These are phyloP conservation scores for Acinonyx jubatus DNA, from an alignment of 2,113 vertebrate genomes.

Conservation along the genomic window DNA sequence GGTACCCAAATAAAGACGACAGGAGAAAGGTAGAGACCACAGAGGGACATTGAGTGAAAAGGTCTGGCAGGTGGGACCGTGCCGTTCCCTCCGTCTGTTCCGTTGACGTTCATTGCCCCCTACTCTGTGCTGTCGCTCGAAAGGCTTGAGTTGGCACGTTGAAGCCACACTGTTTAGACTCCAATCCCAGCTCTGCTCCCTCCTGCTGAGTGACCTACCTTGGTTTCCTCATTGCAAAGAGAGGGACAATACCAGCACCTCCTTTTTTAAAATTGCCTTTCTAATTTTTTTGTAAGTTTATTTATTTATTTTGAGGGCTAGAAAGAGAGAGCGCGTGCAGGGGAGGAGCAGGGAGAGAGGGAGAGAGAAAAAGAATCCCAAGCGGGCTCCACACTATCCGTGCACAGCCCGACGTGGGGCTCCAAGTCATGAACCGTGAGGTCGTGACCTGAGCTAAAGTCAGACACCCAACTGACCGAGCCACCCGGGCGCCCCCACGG, in stretches of 20 bases:
- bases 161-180: neutral
- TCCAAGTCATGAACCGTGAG: no score
- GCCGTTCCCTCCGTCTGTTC: neutral
- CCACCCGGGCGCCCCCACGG: no score
- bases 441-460: no score
- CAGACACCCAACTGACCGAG: no score
- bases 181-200: neutral
- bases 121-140: neutral
- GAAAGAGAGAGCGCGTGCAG: fast-evolving
- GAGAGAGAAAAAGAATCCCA: no score
- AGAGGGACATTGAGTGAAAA: neutral
- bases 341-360: no score
- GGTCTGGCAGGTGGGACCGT: neutral
- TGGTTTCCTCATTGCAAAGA: neutral
- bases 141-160: neutral
- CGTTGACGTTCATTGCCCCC: neutral
- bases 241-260: neutral
- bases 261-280: no score
- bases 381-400: no score
- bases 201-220: neutral
- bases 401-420: no score
- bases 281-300: no score
- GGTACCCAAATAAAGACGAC: neutral
- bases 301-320: no score
- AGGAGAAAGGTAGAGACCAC: neutral